Evolutionary conservation across 1,140 invertebrate species (phyloP).

Genomic region (Drosophila paulistorum): DNA sequence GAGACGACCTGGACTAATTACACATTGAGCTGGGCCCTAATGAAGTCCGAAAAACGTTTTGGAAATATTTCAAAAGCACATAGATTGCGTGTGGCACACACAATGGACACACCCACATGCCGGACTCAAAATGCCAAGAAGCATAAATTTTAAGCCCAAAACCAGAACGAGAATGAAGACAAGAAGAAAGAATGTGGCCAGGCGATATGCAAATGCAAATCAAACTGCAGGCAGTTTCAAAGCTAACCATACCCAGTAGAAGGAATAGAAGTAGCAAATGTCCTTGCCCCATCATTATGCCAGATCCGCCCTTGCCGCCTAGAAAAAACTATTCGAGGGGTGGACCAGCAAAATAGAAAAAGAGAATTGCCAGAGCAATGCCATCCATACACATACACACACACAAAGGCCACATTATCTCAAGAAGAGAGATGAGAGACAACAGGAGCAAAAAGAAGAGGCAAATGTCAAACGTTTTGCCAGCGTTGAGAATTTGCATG

Average conservation of each 20-base stretch:
- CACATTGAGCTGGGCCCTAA: constrained; percentile 48
- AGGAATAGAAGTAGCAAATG: constrained; percentile 43
- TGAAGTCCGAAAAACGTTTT: constrained; percentile 54
- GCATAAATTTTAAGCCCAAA: constrained; percentile 45
- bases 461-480: constrained; percentile 80
- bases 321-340: constrained; percentile 52
- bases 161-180: constrained; percentile 17
- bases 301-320: neutral
- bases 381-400: neutral
- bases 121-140: constrained; percentile 26
- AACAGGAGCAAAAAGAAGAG: constrained; percentile 25
- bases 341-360: constrained; percentile 29
- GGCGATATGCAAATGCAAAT: constrained; percentile 64
- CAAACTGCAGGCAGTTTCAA: constrained; percentile 34
- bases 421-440: constrained; percentile 16
- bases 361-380: constrained; percentile 6
- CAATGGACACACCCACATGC: constrained; percentile 15
- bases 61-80: neutral
- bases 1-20: constrained; percentile 48
- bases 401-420: constrained; percentile 70
- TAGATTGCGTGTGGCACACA: neutral
- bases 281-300: constrained; percentile 70
- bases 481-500: constrained; percentile 68
- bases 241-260: too few relatives aligned
- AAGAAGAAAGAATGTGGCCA: constrained; percentile 53